Evolutionary conservation across 2,113 vertebrate species (phyloP), one percentile per base, ranked within the genome.

Genomic region (Naja naja): DNA sequence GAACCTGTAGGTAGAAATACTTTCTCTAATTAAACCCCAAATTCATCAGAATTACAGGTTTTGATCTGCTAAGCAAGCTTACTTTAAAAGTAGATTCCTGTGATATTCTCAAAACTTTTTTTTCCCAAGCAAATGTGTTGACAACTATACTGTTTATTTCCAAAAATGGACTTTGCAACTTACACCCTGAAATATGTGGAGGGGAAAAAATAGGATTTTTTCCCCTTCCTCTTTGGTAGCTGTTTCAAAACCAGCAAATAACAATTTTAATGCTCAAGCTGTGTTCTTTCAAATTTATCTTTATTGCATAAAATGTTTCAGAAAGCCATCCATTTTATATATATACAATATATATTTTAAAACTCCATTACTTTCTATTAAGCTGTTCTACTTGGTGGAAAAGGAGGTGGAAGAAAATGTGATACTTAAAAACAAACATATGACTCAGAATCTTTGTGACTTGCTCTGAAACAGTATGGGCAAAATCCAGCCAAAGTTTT

Each of bases 21-120:
- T 90, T 93, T 94, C 93, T 90, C 86, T 90, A 89, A 94, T 90
- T 89, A 52, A n/a, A 90, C 39, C 90, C 91, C 93, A 91, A 95
- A 95, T 90, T 89, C 74, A 93, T 54, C 74, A 86, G 22, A 39
- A 93, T 93, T 89, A 90, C 52, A 92, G 86, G 91, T 91, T 0
- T 0, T 45, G 55, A 90, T 47, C 49, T 34, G 34, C 89, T 64
- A 90, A 52, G 54, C 43, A 90, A 16, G 27, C 25, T 34, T 89
- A 39, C 88, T 90, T 89, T 89, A 89, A 58, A 93, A 92, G 88
- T 89, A 85, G 56, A 85, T 89, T 85, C 53, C 27, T 89, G 64
- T 93, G 88, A 49, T 56, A 93, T 23, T 52, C 69, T 58, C 25
- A 58, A 56, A 93, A 89, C 53, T 58, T 49, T 49, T 47, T 85